A percentile compares a stretch with the other conserved stretches of the same genome.
Evolutionary conservation across 1,140 invertebrate genomes (phyloP).

Genomic region (Lepidurus packardi): DNA sequence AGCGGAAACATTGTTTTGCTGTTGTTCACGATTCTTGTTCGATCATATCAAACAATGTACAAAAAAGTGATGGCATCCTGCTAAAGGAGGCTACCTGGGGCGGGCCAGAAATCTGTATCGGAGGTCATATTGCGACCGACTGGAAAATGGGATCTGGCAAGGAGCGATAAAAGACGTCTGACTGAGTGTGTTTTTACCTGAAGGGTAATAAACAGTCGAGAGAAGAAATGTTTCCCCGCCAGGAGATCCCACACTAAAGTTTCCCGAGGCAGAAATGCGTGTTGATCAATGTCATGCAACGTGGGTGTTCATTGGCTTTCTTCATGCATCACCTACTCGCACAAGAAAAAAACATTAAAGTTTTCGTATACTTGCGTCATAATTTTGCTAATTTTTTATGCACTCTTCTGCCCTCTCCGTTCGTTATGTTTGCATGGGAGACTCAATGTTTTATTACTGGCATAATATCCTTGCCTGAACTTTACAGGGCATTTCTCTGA

Average conservation of each 20-base stretch:
- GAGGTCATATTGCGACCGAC: neutral
- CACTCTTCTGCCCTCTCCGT: no score
- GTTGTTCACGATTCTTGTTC: neutral
- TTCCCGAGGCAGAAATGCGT: neutral
- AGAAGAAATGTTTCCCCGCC: neutral
- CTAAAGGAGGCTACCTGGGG: neutral
- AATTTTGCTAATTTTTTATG: no score
- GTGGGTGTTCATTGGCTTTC: neutral
- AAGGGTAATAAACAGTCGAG: neutral
- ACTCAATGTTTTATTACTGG: no score
- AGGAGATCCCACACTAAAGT: neutral
- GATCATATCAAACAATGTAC: neutral
- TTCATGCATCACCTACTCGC: neutral
- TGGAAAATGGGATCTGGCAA: neutral
- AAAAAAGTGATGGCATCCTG: neutral
- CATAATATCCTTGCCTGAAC: no score
- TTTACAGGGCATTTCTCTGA: no score
- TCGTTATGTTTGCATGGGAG: no score
- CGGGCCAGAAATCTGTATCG: neutral
- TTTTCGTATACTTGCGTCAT: no score
- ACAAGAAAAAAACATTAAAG: neutral
- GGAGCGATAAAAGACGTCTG: conserved; percentile 6
- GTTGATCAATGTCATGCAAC: neutral
- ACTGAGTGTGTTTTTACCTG: conserved; percentile 12
- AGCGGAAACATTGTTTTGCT: no score